Conservation (phyloP, 1,140 invertebrate species). For the Whitmania pigra region DNA sequence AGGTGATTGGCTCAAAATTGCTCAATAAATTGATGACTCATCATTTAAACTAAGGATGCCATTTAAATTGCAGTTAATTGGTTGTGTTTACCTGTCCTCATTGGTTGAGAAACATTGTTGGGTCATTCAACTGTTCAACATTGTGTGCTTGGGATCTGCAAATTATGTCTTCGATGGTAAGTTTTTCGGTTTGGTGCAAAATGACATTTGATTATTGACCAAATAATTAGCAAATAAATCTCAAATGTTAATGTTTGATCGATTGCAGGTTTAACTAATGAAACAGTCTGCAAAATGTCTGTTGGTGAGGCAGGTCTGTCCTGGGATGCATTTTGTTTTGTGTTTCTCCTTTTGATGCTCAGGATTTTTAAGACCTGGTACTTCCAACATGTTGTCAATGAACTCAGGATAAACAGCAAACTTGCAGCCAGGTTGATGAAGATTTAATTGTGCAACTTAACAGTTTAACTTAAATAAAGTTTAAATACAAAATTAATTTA, state of each 20-base stretch:
- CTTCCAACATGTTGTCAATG: constrained; percentile 85
- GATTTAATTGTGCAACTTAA: background rate
- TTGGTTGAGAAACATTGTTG: constrained; percentile 60
- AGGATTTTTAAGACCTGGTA: constrained; percentile 85
- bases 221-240: background rate
- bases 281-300: constrained; percentile 16
- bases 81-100: constrained; percentile 63
- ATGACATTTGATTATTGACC: background rate
- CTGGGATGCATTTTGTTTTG: constrained; percentile 89
- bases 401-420: constrained; percentile 81
- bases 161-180: constrained; percentile 16
- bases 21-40: background rate
- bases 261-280: background rate
- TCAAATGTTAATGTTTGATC: background rate
- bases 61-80: constrained; percentile 56
- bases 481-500: no score
- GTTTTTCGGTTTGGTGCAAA: background rate
- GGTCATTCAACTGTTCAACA: constrained; percentile 76
- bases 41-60: background rate
- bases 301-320: constrained; percentile 34
- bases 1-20: constrained; percentile 35
- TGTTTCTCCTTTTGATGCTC: constrained; percentile 75
- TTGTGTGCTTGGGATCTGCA: constrained; percentile 56
- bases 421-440: constrained; percentile 57
- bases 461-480: no score